phyloP scores from a whole-genome alignment of 2,113 vertebrate species.

The Larimichthys crocea region DNA sequence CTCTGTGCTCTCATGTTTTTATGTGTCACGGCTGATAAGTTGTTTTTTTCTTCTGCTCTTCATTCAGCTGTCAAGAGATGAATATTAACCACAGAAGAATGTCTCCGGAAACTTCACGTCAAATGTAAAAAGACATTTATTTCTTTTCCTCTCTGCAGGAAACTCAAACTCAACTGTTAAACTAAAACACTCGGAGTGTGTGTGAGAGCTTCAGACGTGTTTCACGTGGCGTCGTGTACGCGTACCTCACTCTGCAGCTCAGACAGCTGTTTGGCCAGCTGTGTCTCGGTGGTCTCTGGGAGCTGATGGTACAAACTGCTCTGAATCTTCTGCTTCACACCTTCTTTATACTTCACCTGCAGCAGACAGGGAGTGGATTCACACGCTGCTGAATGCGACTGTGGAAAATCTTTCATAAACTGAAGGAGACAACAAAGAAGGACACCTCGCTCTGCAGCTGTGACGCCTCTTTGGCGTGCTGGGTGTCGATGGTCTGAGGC shows the following conservation, averaged over 20 bases:
- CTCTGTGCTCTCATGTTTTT: neutral
- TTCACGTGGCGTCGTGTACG: neutral
- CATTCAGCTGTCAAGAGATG: neutral
- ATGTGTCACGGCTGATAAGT: neutral
- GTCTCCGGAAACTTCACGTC: neutral
- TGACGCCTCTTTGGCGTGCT: constrained; percentile 84
- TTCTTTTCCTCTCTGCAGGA: neutral
- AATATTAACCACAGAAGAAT: neutral
- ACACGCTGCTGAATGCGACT: no score
- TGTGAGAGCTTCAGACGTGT: no score
- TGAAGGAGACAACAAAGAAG: neutral
- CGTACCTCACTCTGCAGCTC: constrained; percentile 75
- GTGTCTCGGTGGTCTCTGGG: constrained; percentile 74
- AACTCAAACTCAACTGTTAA: neutral
- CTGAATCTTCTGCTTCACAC: constrained; percentile 63
- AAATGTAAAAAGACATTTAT: neutral
- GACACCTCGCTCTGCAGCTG: constrained; percentile 69
- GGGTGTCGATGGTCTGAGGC: constrained; percentile 90
- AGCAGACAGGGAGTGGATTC: neutral
- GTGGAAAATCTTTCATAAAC: neutral
- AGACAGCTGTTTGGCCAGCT: constrained; percentile 70
- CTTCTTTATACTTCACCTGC: constrained; percentile 72
- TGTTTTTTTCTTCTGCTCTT: neutral
- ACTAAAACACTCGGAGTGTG: neutral
- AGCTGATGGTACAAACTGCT: constrained; percentile 75